Percentiles rank a stretch among this genome's conserved stretches.
phyloP scores from a whole-genome alignment of 2,888 invertebrate genomes.

The Hyposoter dolosus region DNA sequence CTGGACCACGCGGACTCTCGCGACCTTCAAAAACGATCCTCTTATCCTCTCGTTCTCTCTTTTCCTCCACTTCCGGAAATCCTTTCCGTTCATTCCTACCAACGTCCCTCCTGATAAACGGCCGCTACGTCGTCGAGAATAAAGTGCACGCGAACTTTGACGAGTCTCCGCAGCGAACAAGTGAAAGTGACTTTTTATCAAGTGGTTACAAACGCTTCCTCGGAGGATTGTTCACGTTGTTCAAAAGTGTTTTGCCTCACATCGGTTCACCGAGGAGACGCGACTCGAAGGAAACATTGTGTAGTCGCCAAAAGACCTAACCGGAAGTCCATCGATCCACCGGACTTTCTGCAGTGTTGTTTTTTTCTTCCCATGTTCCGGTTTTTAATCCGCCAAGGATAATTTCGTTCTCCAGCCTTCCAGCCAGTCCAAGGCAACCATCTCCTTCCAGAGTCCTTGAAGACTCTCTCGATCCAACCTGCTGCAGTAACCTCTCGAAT shows the following conservation, averaged over 20 bases:
- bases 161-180: neutral
- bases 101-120: neutral
- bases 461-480: neutral
- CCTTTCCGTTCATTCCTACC: neutral
- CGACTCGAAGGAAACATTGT: neutral
- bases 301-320: neutral
- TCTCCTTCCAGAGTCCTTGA: neutral
- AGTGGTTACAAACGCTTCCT: neutral
- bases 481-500: constrained; percentile 6
- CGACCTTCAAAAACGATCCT: neutral
- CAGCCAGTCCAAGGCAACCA: neutral
- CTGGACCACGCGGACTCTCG: neutral
- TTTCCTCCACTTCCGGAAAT: neutral
- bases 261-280: neutral
- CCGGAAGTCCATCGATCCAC: neutral
- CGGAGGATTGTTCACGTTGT: neutral
- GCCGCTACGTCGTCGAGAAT: neutral
- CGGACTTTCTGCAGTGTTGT: neutral
- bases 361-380: neutral
- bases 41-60: neutral
- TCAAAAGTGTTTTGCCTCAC: neutral
- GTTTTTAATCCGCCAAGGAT: neutral
- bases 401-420: neutral
- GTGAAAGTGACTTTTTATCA: constrained; percentile 2
- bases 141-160: constrained; percentile 2